A percentile compares a stretch with the other conserved stretches of the same genome.
These are phyloP conservation scores for Drosophila stalkeri DNA, from an alignment of 2,888 invertebrate species.

Conservation along the genomic window DNA sequence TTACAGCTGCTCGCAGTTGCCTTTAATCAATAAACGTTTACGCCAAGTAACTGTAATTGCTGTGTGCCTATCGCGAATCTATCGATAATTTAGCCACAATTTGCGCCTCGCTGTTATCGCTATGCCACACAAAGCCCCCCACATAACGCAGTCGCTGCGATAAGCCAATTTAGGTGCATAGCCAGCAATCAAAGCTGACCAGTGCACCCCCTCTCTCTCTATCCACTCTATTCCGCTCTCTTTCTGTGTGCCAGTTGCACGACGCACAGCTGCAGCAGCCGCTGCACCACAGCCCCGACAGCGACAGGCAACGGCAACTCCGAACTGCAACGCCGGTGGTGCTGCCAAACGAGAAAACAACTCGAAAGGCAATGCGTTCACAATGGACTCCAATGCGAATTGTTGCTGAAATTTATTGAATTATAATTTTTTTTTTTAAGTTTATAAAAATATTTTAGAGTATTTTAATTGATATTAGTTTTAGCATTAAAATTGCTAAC, in stretches of 20 bases:
- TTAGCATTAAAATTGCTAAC: background rate
- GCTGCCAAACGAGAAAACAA: constrained; percentile 64
- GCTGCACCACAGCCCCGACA: constrained; percentile 16
- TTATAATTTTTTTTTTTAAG: background rate
- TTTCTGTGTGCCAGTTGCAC: background rate
- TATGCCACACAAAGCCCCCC: constrained; percentile 6
- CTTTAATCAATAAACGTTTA: constrained; percentile 62
- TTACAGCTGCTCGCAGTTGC: constrained; percentile 11
- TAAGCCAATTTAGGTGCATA: constrained; percentile 63
- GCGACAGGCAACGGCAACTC: constrained; percentile 47
- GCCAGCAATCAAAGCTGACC: constrained; percentile 52
- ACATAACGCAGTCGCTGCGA: constrained; percentile 53
- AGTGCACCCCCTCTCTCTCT: constrained; percentile 4
- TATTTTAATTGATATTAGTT: background rate
- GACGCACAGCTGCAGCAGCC: constrained; percentile 22
- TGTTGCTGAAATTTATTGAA: background rate
- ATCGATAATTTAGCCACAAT: constrained; percentile 73
- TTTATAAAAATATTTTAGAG: background rate
- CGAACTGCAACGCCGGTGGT: constrained; percentile 66
- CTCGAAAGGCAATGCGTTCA: constrained; percentile 31
- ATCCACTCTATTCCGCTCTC: background rate
- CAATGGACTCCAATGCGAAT: constrained; percentile 12
- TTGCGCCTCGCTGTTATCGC: constrained; percentile 66
- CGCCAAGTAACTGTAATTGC: constrained; percentile 54
- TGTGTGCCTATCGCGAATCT: constrained; percentile 61